A percentile compares a stretch with the other conserved stretches of the same genome.
Conservation (phyloP, 2,797 vertebrate genomes). For the Synanceia verrucosa region DNA sequence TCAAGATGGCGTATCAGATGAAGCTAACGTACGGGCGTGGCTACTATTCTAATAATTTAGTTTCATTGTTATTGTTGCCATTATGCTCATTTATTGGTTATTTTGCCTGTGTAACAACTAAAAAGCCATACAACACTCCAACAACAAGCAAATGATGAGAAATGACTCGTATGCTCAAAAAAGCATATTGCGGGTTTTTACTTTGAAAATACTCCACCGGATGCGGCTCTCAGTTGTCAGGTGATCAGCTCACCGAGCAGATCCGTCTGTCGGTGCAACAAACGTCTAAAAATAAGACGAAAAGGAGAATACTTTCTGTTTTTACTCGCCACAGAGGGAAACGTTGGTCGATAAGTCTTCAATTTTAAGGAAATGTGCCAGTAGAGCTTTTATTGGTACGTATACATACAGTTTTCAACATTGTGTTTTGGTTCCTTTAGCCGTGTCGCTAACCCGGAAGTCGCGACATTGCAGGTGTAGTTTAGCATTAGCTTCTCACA, state of each 20-base stretch:
- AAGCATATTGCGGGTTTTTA: background rate
- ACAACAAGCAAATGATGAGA: no score
- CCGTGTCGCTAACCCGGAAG: constrained; percentile 60
- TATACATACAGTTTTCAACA: background rate
- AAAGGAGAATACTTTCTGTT: background rate
- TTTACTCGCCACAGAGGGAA: background rate
- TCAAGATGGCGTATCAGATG: no score
- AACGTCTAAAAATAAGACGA: constrained; percentile 13
- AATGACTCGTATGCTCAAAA: background rate
- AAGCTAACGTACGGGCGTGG: no score
- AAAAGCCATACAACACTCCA: background rate
- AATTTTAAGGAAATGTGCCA: constrained; percentile 24
- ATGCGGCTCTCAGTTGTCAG: background rate
- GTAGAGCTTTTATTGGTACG: constrained; percentile 42
- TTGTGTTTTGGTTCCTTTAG: constrained; percentile 47
- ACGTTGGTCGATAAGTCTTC: background rate
- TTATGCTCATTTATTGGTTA: background rate
- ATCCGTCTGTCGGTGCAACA: background rate
- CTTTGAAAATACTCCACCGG: constrained; percentile 26
- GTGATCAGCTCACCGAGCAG: constrained; percentile 47
- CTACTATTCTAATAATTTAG: no score
- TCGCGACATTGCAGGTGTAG: constrained; percentile 52
- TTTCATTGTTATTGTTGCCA: background rate
- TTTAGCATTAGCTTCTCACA: constrained; percentile 19
- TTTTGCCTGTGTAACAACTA: background rate